Conservation (phyloP, 1,140 invertebrate genomes). For the Aphelinus certus region DNA sequence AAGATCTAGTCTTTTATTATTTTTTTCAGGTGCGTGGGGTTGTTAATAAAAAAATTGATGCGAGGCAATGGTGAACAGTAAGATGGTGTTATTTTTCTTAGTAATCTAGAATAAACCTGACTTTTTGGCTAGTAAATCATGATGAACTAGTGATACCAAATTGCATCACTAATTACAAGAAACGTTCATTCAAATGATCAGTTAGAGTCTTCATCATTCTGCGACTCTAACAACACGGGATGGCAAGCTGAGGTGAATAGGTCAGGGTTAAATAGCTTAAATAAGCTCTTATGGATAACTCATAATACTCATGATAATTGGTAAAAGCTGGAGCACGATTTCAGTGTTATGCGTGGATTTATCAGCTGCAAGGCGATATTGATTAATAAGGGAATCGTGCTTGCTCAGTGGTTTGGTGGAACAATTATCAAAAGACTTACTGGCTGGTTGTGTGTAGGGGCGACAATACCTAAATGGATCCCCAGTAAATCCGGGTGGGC, state of each 20-base stretch:
- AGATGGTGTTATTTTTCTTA: no score
- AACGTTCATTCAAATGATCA: no score
- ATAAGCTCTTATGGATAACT: no score
- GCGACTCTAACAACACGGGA: no score
- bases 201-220: no score
- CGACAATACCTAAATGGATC: conserved; percentile 60
- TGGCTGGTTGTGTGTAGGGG: conserved; percentile 43
- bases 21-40: conserved; percentile 77
- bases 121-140: no score
- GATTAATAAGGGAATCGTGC: conserved; percentile 64
- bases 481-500: conserved; percentile 67
- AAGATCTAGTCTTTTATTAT: conserved; percentile 79
- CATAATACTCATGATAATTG: no score
- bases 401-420: conserved; percentile 54
- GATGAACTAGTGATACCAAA: no score
- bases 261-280: neutral
- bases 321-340: neutral
- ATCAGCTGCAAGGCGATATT: neutral
- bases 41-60: conserved; percentile 76
- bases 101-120: no score
- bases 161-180: no score
- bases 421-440: conserved; percentile 43
- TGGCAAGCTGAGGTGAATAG: neutral
- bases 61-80: conserved; percentile 76
- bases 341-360: conserved; percentile 23